Conservation (phyloP, 2,888 invertebrate species). For the Agrotis clavis region DNA sequence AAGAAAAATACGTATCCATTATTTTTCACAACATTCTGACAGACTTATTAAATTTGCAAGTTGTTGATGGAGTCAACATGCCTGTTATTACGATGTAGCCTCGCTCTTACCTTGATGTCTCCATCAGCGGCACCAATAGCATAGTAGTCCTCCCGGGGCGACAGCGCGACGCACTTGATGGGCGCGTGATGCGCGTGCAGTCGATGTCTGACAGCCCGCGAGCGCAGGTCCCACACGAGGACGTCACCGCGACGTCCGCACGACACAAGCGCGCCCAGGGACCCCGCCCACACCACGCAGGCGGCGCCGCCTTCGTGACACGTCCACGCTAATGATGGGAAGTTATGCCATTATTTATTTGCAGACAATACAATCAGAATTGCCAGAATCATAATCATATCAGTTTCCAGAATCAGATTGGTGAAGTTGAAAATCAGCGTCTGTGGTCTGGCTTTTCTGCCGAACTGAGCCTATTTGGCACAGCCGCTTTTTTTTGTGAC, state of each 20-base stretch:
- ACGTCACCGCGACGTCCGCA: constrained; percentile 99
- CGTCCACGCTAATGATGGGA: constrained; percentile 92
- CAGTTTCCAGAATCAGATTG: too few species aligned
- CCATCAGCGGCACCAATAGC: constrained; percentile 98
- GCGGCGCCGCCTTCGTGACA: constrained; percentile 99
- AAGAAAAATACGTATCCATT: too few species aligned
- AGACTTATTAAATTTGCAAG: too few species aligned
- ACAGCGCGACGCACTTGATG: constrained; percentile 98
- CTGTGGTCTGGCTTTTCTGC: too few species aligned
- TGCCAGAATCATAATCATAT: too few species aligned
- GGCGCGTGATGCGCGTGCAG: constrained; percentile 97
- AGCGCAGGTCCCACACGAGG: constrained; percentile 98
- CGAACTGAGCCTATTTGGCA: too few species aligned
- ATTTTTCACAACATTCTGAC: too few species aligned
- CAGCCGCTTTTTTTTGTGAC: too few species aligned
- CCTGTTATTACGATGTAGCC: too few species aligned
- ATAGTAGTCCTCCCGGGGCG: constrained; percentile 98
- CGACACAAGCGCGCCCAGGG: constrained; percentile 98
- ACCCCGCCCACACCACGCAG: constrained; percentile 97
- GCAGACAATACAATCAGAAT: not conserved
- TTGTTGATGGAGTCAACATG: too few species aligned
- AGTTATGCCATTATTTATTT: not conserved
- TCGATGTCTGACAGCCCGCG: constrained; percentile 96
- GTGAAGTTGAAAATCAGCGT: too few species aligned
- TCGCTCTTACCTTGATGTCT: constrained; percentile 92